These are phyloP conservation scores for Xenopus tropicalis DNA, from an alignment of 2,113 vertebrate species.

Conservation along the genomic window UCB_Xtro_10.0 CM004446.2:32840001-32840500, in stretches of 20 bases:
- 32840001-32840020: too few relatives aligned
- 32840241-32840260: not conserved
- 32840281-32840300: not conserved
- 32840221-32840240: not conserved
- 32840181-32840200: too few relatives aligned
- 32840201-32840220: too few relatives aligned
- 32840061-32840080: too few relatives aligned
- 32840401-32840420: not conserved
- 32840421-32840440: not conserved
- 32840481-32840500: constrained; percentile 59
- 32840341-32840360: not conserved
- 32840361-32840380: constrained; percentile 7
- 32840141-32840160: too few relatives aligned
- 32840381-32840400: not conserved
- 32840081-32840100: too few relatives aligned
- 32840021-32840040: too few relatives aligned
- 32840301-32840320: not conserved
- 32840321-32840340: not conserved
- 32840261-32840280: not conserved
- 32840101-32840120: too few relatives aligned
- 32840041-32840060: too few relatives aligned
- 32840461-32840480: constrained; percentile 48
- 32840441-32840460: not conserved
- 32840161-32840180: too few relatives aligned
- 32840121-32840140: too few relatives aligned